A percentile compares a stretch with the other conserved stretches of the same genome.
phyloP scores from a whole-genome alignment of 2,797 vertebrate species.

The Falco naumanni region DNA sequence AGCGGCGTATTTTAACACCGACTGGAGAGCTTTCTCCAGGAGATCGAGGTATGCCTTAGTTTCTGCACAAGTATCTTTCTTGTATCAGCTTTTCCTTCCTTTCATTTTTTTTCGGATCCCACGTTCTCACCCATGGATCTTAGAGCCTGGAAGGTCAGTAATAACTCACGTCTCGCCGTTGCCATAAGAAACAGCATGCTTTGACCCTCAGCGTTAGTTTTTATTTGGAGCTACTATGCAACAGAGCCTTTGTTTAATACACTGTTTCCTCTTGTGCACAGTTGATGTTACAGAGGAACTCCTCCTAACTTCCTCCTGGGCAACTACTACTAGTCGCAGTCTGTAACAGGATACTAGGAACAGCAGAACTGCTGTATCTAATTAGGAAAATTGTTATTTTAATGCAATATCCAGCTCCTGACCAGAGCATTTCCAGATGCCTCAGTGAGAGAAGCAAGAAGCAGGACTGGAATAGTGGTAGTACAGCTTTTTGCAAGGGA shows the following conservation, averaged over 20 bases:
- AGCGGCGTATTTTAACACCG: background rate
- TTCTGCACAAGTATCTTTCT: background rate
- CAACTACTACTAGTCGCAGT: background rate
- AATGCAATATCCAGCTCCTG: background rate
- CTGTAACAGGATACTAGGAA: constrained; percentile 4
- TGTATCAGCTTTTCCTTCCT: background rate
- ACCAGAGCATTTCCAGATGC: constrained; percentile 36
- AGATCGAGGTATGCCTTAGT: background rate
- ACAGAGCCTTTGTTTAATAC: background rate
- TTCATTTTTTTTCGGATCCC: background rate
- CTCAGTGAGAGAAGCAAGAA: background rate
- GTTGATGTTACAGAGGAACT: background rate
- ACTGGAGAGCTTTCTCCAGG: background rate
- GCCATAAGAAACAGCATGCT: background rate
- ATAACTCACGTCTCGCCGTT: background rate
- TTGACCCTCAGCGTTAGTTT: background rate
- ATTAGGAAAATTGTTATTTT: constrained; percentile 17
- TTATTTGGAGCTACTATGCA: background rate
- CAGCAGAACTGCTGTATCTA: constrained; percentile 25
- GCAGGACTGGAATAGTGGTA: background rate
- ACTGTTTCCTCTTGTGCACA: background rate
- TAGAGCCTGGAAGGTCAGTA: background rate
- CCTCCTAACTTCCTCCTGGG: constrained; percentile 7
- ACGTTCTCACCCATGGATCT: background rate
- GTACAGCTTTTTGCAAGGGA: background rate